Base-by-base conservation (phyloP, 2,797 vertebrate genomes). In the Protonibea diacanthus region DNA sequence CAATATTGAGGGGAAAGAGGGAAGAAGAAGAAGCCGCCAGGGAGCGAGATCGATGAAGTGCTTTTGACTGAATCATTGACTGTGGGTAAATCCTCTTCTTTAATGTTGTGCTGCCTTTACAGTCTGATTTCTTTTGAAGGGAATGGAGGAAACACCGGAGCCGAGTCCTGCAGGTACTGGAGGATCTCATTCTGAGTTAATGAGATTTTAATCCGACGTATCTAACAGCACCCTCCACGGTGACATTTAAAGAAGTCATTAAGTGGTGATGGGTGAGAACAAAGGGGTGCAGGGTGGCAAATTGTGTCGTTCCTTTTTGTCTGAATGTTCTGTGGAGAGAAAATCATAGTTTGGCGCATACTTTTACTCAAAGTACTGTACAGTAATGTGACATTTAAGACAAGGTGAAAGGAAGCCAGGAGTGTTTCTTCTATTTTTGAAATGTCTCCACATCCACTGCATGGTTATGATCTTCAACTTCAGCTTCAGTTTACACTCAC, bases 161-260 rank as follows among this genome's bases (percentile, higher is more conserved):
- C 7, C 1, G 33, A 53, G n/a, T 27, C 25, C 56, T 72, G 53
- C 74, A 78, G 68, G 67, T 76, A 12, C 60, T 2, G 21, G 51
- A 81, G 65, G 64, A 71, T 74, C 72, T 70, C 67, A 65, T 48
- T 77, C 18, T 10, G 40, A 84, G 65, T 80, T 89, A 86, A 91
- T 88, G 87, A 85, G 85, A 74, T 86, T 88, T 86, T 83, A 84
- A 84, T 85, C 82, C 62, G 60, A 71, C 58, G 7, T 70, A 33
- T 67, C 67, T 51, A 75, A 71, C 81, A 33, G 57, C 68, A 65
- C 61, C 72, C 67, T 81, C 71, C 68, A n/a, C 59, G 0, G 44
- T 90, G 88, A 89, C 89, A 87, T 89, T 90, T 85, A 88, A 86
- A 81, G 75, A 62, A 81, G 77, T 81, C 83, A 69, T 88, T 70